Evolutionary conservation across 35 echinoderm and acorn worm species (phyloP).

Genomic region (Nesometra sesokonis): DNA sequence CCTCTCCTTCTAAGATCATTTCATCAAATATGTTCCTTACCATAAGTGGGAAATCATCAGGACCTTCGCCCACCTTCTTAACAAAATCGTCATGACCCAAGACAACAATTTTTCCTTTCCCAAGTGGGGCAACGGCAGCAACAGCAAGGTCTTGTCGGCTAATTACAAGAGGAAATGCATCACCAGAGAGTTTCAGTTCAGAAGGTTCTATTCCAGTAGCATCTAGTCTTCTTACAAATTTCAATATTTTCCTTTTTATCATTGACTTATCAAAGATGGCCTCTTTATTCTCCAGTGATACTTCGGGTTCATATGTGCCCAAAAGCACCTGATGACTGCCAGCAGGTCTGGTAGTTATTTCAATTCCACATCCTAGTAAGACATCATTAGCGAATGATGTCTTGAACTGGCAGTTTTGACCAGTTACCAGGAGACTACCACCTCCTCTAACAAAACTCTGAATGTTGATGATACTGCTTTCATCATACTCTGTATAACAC

Average conservation of each 20-base stretch:
- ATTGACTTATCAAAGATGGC: background rate
- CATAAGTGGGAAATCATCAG: background rate
- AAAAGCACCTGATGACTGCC: background rate
- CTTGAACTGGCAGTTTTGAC: background rate
- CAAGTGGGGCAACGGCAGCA: background rate
- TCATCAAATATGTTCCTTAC: background rate
- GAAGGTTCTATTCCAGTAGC: background rate
- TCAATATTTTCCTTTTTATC: background rate
- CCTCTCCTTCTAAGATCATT: background rate
- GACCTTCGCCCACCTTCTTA: background rate
- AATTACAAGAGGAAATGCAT: background rate
- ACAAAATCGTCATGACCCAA: background rate
- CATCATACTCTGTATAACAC: background rate
- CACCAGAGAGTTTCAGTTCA: background rate
- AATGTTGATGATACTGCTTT: background rate
- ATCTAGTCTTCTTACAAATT: background rate
- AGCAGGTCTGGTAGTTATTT: background rate
- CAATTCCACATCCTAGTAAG: background rate
- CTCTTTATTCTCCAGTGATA: background rate
- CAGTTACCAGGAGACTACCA: background rate
- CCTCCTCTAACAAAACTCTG: background rate
- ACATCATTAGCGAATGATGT: background rate
- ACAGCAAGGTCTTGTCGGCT: background rate
- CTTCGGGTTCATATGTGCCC: background rate
- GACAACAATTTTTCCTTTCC: background rate